These are phyloP conservation scores for Vanessa tameamea DNA, from an alignment of 1,140 invertebrate genomes.

Conservation along the genomic window DNA sequence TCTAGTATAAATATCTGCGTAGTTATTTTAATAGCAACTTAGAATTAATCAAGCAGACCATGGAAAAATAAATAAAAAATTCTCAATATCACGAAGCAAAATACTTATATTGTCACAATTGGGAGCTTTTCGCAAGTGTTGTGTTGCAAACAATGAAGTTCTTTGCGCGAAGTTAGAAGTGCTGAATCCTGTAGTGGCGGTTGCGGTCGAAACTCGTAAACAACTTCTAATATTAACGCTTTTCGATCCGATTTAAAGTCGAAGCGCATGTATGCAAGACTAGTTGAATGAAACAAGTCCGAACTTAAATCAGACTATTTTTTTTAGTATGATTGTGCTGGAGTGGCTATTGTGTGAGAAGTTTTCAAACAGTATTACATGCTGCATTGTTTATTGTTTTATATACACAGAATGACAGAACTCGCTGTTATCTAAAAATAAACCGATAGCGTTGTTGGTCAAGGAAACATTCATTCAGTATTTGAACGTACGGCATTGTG, in stretches of 20 bases:
- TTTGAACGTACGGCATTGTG: too few relatives aligned
- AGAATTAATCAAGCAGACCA: too few relatives aligned
- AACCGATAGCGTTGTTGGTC: too few relatives aligned
- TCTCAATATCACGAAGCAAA: background rate
- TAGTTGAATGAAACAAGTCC: constrained; percentile 14
- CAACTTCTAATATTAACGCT: constrained; percentile 41
- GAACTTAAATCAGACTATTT: constrained; percentile 2
- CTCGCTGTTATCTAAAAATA: too few relatives aligned
- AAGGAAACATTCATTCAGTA: too few relatives aligned
- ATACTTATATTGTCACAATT: background rate
- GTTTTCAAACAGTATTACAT: background rate
- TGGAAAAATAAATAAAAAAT: background rate
- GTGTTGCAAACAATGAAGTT: constrained; percentile 34
- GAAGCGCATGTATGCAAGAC: constrained; percentile 23
- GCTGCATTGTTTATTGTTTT: background rate
- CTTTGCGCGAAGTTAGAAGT: constrained; percentile 43
- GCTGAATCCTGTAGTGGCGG: constrained; percentile 41
- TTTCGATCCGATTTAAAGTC: constrained; percentile 29
- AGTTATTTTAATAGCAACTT: too few relatives aligned
- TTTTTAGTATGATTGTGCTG: background rate
- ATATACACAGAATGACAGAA: too few relatives aligned
- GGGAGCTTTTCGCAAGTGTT: background rate
- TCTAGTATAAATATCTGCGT: too few relatives aligned
- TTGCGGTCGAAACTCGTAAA: constrained; percentile 39
- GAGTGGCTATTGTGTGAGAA: background rate